phyloP scores from a whole-genome alignment of 2,113 vertebrate genomes.

The Campylorhamphus procurvoides region DNA sequence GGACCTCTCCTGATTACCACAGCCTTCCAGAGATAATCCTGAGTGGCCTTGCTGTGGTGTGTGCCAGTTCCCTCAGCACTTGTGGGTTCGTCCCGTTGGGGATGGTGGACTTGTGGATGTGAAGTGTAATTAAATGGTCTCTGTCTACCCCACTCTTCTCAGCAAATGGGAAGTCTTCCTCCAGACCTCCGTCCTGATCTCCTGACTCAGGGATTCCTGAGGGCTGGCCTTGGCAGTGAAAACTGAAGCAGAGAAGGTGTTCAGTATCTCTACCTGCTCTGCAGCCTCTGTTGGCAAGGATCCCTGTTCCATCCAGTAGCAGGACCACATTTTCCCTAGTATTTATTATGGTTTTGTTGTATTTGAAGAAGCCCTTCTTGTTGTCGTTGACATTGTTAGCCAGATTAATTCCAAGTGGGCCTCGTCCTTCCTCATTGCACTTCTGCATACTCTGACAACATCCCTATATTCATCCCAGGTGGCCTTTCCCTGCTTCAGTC shows the following conservation, averaged over 20 bases:
- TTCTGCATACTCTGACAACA: background rate
- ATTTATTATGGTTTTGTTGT: background rate
- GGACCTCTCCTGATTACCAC: background rate
- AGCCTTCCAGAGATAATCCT: background rate
- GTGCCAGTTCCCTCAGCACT: background rate
- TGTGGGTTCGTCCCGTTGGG: background rate
- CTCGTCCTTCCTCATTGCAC: background rate
- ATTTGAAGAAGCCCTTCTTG: background rate
- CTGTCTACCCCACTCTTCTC: background rate
- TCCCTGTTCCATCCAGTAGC: background rate
- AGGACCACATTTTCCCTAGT: background rate
- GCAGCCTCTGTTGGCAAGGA: background rate
- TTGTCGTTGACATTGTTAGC: background rate
- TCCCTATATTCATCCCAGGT: background rate
- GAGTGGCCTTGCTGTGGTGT: background rate
- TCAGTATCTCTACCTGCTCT: background rate
- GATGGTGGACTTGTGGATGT: background rate
- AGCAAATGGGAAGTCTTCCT: background rate
- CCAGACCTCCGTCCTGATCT: accelerated
- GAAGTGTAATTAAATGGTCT: background rate
- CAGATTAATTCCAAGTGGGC: background rate
- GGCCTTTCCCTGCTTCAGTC: background rate
- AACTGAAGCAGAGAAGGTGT: background rate
- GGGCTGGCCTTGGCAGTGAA: background rate
- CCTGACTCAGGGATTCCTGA: background rate